Conservation (phyloP, 2,888 invertebrate species). For the Aphidius colemani region DNA sequence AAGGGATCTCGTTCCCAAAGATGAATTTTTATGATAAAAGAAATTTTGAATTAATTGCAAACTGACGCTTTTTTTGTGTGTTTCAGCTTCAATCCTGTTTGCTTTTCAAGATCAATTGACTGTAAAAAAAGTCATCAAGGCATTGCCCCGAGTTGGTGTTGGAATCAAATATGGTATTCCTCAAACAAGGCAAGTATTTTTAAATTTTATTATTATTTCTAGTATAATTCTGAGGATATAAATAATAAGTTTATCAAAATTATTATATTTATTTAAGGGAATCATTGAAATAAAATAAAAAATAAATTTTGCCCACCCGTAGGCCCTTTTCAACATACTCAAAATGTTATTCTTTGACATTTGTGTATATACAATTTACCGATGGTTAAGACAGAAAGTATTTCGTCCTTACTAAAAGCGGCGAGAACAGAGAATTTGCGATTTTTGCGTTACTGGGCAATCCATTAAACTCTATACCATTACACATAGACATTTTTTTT, state of each 20-base stretch:
- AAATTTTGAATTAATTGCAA: conserved; percentile 4
- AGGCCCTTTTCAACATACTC: neutral
- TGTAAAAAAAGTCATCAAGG: conserved; percentile 97
- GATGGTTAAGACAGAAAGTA: too few species aligned
- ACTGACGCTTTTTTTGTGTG: conserved; percentile 46
- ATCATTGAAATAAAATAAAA: conserved; percentile 1
- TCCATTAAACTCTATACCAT: conserved; percentile 53
- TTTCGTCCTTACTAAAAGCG: conserved; percentile 35
- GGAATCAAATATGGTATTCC: conserved; percentile 99
- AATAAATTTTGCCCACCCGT: neutral
- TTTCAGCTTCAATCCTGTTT: conserved; percentile 95
- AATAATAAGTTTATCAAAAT: conserved; percentile 6
- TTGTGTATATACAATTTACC: too few species aligned
- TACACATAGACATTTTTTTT: conserved; percentile 17
- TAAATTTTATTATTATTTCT: too few species aligned
- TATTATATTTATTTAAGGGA: neutral
- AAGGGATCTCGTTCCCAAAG: neutral
- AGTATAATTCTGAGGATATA: too few species aligned
- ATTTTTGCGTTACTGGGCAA: conserved; percentile 51
- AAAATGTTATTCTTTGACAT: too few species aligned
- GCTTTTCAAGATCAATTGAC: conserved; percentile 96
- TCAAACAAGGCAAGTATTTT: conserved; percentile 81
- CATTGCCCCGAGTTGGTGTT: conserved; percentile 94
- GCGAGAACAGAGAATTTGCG: conserved; percentile 54
- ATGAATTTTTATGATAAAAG: conserved; percentile 2